These are phyloP conservation scores for Macrochelys suwanniensis DNA, from an alignment of 2,797 vertebrate species.

Conservation along the genomic window DNA sequence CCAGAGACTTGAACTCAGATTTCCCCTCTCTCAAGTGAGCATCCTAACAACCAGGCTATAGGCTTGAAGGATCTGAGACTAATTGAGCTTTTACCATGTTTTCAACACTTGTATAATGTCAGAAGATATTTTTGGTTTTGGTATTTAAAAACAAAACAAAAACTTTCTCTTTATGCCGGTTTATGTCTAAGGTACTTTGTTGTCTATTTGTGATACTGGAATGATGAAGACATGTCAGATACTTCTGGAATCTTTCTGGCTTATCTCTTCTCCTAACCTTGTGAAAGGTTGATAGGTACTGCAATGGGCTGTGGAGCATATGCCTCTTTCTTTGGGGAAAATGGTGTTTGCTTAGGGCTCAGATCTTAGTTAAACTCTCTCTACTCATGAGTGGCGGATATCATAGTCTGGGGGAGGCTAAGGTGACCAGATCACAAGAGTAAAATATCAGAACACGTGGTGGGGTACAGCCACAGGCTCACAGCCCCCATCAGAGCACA, in stretches of 20 bases:
- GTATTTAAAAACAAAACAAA: conserved; percentile 27
- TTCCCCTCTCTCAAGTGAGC: background rate
- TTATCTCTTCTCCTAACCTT: background rate
- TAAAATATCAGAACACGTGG: too few relatives aligned
- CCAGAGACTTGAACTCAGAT: background rate
- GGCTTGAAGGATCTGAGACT: background rate
- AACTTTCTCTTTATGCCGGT: conserved; percentile 54
- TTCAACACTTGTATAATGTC: conserved; percentile 14
- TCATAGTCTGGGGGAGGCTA: too few relatives aligned
- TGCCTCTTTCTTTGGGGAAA: background rate
- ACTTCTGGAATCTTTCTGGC: conserved; percentile 4
- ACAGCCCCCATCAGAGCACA: too few relatives aligned
- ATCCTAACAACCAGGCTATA: background rate
- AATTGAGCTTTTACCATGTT: conserved; percentile 16
- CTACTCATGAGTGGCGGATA: background rate
- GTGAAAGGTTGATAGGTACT: background rate
- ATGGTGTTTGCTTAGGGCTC: background rate
- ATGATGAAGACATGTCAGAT: background rate
- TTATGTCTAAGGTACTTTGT: conserved; percentile 16
- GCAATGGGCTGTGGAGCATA: background rate
- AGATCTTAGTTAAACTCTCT: background rate
- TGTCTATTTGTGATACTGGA: background rate
- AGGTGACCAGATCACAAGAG: too few relatives aligned
- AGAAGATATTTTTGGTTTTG: conserved; percentile 16
- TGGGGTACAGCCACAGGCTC: too few relatives aligned